Evolutionary conservation across 1,140 invertebrate genomes (phyloP), one percentile per base, ranked within the genome.

Genomic region (Eriosoma lanigerum): DNA sequence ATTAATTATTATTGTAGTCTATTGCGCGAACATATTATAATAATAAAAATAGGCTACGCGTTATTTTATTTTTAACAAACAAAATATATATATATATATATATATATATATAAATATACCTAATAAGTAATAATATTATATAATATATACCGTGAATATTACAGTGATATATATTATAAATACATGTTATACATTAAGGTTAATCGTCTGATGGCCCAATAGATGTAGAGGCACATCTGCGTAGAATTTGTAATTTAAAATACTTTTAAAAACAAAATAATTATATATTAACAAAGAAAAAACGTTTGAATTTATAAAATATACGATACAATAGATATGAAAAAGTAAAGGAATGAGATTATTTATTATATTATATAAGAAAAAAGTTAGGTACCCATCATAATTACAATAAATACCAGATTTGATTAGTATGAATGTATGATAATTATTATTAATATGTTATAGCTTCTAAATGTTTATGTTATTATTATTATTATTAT

Each of bases 381-480:
- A 68, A 48, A 50, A 52, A 46, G 32, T 44, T 68, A 68, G 64
- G 12, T 24, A 8, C 38, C n/a, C 38, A 38, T 68, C 24, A 48
- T 60, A 17, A 54, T n/a, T 8, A n/a, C 2, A n/a, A 54, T 54
- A 48, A 50, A 50, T 70, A 70, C 68, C 48, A 50, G 46, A 70
- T 70, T 70, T 70, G 24, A 26, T 78, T 78, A 78, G 73, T 60
- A 78, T 26, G 26, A 60, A 78, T 78, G 54, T 78, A 78, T 78
- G 38, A 78, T 78, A 70, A 78, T 78, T 17, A 60, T 60, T 46
- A 60, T 78, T 19, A 78, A 60, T 46, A 78, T 60, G 73, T 78
- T 78, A 78, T 60, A 78, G 73, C 73, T 78, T 78, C 73, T 78
- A 78, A 78, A 78, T 58, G 52, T 58, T 70, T 70, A 50, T 19